Evolutionary conservation across 2,888 invertebrate species (phyloP).

Genomic region (Thereva unica): DNA sequence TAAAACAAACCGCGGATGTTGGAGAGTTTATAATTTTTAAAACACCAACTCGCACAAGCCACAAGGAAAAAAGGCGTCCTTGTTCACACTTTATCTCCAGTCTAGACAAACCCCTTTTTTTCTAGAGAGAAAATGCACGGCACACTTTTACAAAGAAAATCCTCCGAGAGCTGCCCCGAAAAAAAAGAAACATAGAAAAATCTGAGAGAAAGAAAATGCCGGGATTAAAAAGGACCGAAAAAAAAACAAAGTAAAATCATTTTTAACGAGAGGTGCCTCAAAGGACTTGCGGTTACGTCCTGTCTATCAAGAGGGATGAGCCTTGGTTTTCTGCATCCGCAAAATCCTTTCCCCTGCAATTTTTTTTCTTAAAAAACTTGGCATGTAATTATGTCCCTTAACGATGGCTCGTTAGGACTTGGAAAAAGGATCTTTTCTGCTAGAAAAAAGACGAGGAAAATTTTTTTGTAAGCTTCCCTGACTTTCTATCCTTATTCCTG

Average conservation of each 20-base stretch:
- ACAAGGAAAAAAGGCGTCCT: too few species aligned
- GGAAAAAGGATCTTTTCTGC: conserved; percentile 16
- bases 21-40: too few species aligned
- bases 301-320: conserved; percentile 20
- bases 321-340: conserved; percentile 4
- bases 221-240: conserved; percentile 1
- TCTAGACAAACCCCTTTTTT: too few species aligned
- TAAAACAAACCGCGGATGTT: too few species aligned
- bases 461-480: background rate
- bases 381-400: conserved; percentile 35
- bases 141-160: too few species aligned
- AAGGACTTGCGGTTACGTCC: conserved; percentile 29
- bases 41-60: too few species aligned
- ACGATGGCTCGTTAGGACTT: conserved; percentile 33
- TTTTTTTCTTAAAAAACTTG: conserved; percentile 18
- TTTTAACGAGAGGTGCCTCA: conserved; percentile 5
- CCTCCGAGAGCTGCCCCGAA: too few species aligned
- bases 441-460: conserved; percentile 3
- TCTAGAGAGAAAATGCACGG: too few species aligned
- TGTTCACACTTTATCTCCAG: too few species aligned
- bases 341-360: conserved; percentile 8
- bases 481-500: conserved; percentile 7
- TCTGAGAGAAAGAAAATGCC: conserved; percentile 16
- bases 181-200: background rate
- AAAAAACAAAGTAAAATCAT: background rate